phyloP scores from a whole-genome alignment of 2,797 vertebrate species.

The Arctocebus calabarensis region DNA sequence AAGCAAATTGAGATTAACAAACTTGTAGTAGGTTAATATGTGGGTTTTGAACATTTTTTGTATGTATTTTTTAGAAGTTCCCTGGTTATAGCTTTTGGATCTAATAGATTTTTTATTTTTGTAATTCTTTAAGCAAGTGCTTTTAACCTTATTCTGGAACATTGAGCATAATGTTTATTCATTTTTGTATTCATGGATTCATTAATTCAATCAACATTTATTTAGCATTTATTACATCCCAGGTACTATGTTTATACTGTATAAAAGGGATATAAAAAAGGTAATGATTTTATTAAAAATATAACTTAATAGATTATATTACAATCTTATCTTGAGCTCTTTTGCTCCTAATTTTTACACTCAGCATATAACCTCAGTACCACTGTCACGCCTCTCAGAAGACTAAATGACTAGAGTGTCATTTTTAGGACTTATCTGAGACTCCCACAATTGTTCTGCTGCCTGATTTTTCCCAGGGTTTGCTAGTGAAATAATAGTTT shows the following conservation, averaged over 20 bases:
- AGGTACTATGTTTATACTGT: neutral
- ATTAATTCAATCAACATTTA: neutral
- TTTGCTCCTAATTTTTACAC: neutral
- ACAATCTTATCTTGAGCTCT: neutral
- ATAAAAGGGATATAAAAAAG: neutral
- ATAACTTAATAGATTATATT: neutral
- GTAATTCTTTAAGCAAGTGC: neutral
- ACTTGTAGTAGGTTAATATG: neutral
- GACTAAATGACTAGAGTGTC: neutral
- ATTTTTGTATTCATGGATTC: neutral
- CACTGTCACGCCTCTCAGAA: neutral
- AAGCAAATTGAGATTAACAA: constrained; percentile 5
- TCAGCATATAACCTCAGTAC: neutral
- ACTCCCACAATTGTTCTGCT: constrained; percentile 4
- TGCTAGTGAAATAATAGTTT: neutral
- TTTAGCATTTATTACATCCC: neutral
- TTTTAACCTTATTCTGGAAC: neutral
- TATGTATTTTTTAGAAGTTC: neutral
- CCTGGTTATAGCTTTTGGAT: neutral
- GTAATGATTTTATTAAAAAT: neutral
- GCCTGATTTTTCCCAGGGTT: neutral
- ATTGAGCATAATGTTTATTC: neutral
- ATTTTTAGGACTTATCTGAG: constrained; percentile 18
- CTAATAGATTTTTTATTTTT: neutral
- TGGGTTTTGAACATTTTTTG: neutral